Conservation (phyloP, 2,113 vertebrate genomes). For the Zosterops lateralis region DNA sequence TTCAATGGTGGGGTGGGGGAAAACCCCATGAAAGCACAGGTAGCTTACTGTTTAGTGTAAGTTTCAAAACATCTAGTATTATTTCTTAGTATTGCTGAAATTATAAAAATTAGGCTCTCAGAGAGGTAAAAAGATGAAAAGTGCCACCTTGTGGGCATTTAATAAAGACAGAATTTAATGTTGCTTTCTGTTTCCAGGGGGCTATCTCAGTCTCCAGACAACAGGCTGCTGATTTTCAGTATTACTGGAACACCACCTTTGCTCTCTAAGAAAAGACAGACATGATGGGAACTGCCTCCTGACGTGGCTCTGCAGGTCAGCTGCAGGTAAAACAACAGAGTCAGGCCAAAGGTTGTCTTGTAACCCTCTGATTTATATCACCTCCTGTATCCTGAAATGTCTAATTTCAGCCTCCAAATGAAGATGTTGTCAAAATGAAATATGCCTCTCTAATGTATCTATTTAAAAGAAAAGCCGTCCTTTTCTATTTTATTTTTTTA, state of each 20-base stretch:
- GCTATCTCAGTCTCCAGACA: background rate
- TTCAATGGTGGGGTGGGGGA: background rate
- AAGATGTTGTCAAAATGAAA: background rate
- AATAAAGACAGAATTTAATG: background rate
- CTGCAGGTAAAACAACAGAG: background rate
- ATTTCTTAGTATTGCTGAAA: background rate
- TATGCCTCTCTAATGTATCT: background rate
- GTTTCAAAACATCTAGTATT: background rate
- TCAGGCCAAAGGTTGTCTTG: background rate
- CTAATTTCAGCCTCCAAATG: background rate
- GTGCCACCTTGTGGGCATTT: constrained; percentile 78
- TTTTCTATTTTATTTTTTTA: background rate
- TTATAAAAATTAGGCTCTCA: background rate
- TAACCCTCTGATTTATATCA: background rate
- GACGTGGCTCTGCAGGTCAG: background rate
- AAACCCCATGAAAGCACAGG: background rate
- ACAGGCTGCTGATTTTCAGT: background rate
- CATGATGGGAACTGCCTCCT: background rate
- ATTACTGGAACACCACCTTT: background rate
- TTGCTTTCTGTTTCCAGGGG: background rate
- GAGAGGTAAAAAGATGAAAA: constrained; percentile 62
- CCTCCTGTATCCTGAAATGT: background rate
- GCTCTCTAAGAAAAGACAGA: background rate
- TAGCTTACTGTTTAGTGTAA: background rate
- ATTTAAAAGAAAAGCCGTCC: background rate